Base-by-base conservation (phyloP, 2,888 invertebrate genomes). In the Caenorhabditis zanzibari region DNA sequence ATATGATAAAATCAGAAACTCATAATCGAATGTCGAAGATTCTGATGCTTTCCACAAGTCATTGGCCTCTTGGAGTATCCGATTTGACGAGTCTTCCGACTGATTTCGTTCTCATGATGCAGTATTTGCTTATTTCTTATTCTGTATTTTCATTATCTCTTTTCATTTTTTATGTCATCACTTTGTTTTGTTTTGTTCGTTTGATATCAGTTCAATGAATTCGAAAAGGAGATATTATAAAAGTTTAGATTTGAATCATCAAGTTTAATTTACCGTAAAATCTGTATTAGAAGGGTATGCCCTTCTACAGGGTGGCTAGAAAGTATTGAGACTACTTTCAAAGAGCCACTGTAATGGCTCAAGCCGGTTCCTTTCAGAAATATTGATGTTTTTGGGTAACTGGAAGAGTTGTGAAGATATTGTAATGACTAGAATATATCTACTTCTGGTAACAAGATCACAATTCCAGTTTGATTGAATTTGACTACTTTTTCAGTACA, bases 71-170 rank as follows among this genome's bases (percentile, higher is more conserved):
- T 24, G 83, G 83, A 28, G 83, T 83, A 5, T 47, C 72, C n/a
- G 88, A 88, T 69, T 71, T 86, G 7, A 71, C 86, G 12, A 79
- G 77, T 58, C 81, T 88, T 44, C 86, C 88, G 19, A 59, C 81
- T 26, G 88, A 88, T 59, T 84, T 86, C 47, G 82, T 86, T 16
- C 64, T 85, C 52, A 85, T 85, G 80, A 83, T 88, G 81, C 86
- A 88, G 75, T 88, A 86, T 69, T 63, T 88, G 38, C 73, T 88
- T 22, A 76, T 85, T 38, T 82, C 84, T n/a, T 85, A 85, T 35
- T 81, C 88, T 22, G 68, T 88, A 14, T 86, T 85, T 52, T 81
- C 88, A 26, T 72, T 86, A 35, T 76, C 84, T 14, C 81, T 84
- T 49, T 79, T 86, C 54, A 63, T 86, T n/a, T 83, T 85, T 61